Evolutionary conservation across 2,797 vertebrate genomes (phyloP).

Genomic region (Glyptemys insculpta): DNA sequence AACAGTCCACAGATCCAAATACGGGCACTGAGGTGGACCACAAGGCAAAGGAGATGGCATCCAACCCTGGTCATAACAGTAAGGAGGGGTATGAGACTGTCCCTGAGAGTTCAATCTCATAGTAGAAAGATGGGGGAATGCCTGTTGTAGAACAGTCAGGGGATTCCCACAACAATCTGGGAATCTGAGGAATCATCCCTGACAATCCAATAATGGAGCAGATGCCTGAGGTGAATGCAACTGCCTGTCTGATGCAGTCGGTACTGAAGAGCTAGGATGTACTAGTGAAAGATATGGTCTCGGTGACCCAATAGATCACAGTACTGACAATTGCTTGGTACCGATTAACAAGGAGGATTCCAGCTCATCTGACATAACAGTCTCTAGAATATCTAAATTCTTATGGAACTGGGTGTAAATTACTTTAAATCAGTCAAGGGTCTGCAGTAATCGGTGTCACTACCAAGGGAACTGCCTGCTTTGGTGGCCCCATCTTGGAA

Average conservation of each 20-base stretch:
- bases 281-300: background rate
- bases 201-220: background rate
- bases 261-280: background rate
- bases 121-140: background rate
- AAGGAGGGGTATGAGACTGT: background rate
- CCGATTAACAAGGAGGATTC: background rate
- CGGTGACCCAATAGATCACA: background rate
- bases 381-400: background rate
- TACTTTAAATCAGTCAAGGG: background rate
- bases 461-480: background rate
- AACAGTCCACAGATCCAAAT: background rate
- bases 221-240: background rate
- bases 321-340: background rate
- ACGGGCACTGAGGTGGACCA: background rate
- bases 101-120: background rate
- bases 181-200: background rate
- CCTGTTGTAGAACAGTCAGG: background rate
- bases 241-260: background rate
- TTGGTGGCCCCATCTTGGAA: background rate
- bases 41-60: background rate
- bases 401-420: background rate
- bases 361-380: background rate
- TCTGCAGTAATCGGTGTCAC: background rate
- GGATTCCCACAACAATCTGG: background rate
- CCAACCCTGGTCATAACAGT: background rate